Conservation (phyloP, 2,888 invertebrate species). For the Eugnorisma glareosa region DNA sequence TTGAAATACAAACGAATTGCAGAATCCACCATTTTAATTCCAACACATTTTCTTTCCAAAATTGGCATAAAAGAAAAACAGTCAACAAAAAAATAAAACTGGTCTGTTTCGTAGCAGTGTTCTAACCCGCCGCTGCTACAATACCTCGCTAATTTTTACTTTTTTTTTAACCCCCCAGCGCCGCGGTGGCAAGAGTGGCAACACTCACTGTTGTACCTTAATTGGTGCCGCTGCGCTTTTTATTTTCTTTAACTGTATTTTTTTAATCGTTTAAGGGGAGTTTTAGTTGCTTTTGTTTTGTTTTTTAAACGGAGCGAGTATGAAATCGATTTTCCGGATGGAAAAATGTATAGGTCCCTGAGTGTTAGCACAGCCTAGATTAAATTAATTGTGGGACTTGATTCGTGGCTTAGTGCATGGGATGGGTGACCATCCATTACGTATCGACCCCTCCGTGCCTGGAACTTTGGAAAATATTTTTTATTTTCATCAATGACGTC, state of each 20-base stretch:
- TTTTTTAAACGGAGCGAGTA: neutral
- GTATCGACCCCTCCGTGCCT: neutral
- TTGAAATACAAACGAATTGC: neutral
- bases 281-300: constrained; percentile 38
- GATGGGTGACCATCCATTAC: neutral
- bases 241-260: constrained; percentile 63
- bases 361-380: neutral
- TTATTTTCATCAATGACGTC: neutral
- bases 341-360: neutral
- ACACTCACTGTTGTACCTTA: constrained; percentile 69
- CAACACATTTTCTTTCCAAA: constrained; percentile 4
- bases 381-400: neutral
- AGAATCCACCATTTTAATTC: constrained; percentile 3
- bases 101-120: constrained; percentile 43
- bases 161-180: constrained; percentile 42
- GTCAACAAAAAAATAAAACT: constrained; percentile 18
- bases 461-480: neutral
- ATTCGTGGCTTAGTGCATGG: neutral
- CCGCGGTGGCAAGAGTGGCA: constrained; percentile 63
- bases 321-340: constrained; percentile 27
- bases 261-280: constrained; percentile 41
- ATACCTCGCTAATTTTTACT: constrained; percentile 61
- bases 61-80: constrained; percentile 29
- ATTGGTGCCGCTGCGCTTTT: constrained; percentile 67
- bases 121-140: constrained; percentile 58